Percentiles rank a stretch among this genome's conserved stretches.
Evolutionary conservation across 2,113 vertebrate genomes (phyloP).

Genomic region (Oreotragus oreotragus): DNA sequence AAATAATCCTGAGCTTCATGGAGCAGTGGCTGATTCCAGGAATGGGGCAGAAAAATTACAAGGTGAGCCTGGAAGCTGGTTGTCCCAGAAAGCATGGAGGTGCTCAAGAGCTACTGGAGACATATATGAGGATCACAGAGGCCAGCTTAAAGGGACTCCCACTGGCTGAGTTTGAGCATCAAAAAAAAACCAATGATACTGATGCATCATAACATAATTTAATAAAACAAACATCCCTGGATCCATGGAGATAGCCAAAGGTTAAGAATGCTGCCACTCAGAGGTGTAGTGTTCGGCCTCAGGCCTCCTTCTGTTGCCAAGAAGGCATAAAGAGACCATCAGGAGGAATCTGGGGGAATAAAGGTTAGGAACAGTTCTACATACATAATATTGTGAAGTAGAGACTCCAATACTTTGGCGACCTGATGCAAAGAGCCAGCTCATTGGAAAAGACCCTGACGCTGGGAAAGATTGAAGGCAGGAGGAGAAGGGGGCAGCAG

Average conservation of each 20-base stretch:
- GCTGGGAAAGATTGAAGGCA: neutral
- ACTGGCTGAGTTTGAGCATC: neutral
- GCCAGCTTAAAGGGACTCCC: neutral
- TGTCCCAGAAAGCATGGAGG: neutral
- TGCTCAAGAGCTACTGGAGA: neutral
- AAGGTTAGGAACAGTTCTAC: neutral
- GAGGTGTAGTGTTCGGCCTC: too few relatives aligned
- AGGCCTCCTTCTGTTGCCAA: neutral
- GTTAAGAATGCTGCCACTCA: neutral
- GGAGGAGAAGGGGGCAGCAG: neutral
- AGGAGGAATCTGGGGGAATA: neutral
- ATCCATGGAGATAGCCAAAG: neutral
- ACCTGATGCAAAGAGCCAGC: neutral
- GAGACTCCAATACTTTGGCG: neutral
- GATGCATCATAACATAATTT: neutral
- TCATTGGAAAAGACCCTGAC: neutral
- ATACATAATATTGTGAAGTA: neutral
- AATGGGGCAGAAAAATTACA: neutral
- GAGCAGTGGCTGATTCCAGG: neutral
- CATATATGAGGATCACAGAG: neutral
- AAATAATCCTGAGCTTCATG: neutral
- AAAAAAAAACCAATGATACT: neutral
- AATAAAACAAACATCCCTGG: neutral
- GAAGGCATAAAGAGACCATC: neutral
- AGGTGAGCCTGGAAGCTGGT: neutral